Conservation (phyloP, 2,797 vertebrate species). For the Phalanger gymnotis region DNA sequence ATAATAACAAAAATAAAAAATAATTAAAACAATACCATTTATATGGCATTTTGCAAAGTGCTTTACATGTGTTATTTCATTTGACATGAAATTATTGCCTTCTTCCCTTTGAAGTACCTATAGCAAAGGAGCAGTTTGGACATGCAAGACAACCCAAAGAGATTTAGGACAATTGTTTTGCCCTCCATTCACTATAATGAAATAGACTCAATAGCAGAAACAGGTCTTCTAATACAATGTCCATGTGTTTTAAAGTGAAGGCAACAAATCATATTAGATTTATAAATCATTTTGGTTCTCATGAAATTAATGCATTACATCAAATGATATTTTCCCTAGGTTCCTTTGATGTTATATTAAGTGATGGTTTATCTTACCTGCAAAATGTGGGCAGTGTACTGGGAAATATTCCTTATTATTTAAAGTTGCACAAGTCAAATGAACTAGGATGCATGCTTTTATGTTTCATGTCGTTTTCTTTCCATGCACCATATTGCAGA, state of each 20-base stretch:
- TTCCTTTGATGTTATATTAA: neutral
- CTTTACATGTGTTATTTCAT: neutral
- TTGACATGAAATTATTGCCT: neutral
- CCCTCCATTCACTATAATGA: neutral
- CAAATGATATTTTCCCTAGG: neutral
- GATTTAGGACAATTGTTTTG: neutral
- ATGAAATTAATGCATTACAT: neutral
- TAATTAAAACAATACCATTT: neutral
- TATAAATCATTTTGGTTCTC: neutral
- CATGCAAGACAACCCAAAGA: neutral
- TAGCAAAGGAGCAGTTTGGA: neutral
- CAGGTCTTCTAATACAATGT: neutral
- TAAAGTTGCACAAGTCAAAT: neutral
- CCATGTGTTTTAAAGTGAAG: conserved; percentile 26
- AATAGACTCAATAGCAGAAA: neutral
- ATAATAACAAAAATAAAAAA: neutral
- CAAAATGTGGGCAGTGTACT: neutral
- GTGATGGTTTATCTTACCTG: neutral
- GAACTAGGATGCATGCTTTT: conserved; percentile 2
- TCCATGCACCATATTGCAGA: neutral
- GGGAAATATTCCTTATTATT: neutral
- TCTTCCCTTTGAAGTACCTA: neutral
- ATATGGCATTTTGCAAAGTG: neutral
- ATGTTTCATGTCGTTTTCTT: neutral
- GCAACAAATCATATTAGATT: conserved; percentile 24